Base-by-base conservation (phyloP, 2,888 invertebrate species). In the Allolobophora icterica region DNA sequence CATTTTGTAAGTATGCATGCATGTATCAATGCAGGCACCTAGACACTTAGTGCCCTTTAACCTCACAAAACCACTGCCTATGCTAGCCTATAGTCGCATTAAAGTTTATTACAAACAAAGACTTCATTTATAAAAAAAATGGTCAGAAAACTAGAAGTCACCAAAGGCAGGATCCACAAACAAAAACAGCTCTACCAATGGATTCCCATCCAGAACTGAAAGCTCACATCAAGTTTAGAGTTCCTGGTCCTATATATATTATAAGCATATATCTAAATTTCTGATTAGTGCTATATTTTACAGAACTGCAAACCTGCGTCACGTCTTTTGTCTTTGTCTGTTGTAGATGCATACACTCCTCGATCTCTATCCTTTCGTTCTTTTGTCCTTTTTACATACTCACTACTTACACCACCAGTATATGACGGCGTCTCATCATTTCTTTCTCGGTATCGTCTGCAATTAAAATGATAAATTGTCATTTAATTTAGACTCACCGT, bases 391-490 rank as follows among this genome's bases (percentile, higher is more conserved):
- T 97, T 97, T 91, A 97, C 96, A 0, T 97, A 98, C 94, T 97
- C 97, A 91, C 97, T 97, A 45, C 97, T 97, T 38, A 99, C 97
- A 13, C 99, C 99, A 11, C 98, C 99, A 0, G 98, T 98, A 94
- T 99, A 97, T 0, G 98, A 97, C 0, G 99, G 99, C 0, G 99
- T 99, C 96, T 99, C 99, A 94, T 97, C 97, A 93, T 97, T 96
- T 24, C 97, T 96, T 90, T 97, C 96, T 90, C 99, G 96, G 94
- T 98, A 97, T 95, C 97, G 97, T 91, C 95, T 95, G 93, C 34
- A 92, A 84, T 91, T n/a, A 71, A 87, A 35, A 90, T 30, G n/a
- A 71, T 71, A n/a, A n/a, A n/a, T n/a, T 8, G 71, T n/a, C 3
- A 30, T 71, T 71, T 71, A 71, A n/a, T n/a, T n/a, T 4, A n/a